Percentiles rank a stretch among this genome's conserved stretches.
These are phyloP conservation scores for Cynodonichthys magdalenae DNA, from an alignment of 2,797 vertebrate genomes.

Conservation along the genomic window DNA sequence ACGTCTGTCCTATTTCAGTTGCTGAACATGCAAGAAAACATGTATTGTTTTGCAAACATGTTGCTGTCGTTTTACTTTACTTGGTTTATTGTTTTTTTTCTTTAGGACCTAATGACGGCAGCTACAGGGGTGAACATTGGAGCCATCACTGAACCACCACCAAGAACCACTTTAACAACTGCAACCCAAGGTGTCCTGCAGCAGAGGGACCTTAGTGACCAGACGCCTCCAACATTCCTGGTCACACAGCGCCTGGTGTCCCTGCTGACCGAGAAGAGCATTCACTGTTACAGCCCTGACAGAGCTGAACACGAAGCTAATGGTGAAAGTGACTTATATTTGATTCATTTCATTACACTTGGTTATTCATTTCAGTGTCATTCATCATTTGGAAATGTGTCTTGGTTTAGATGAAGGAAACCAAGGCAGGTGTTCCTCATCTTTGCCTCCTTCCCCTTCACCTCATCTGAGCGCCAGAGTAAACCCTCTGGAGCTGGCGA, in stretches of 20 bases:
- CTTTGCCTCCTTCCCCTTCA: conserved; percentile 64
- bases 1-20: not conserved
- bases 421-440: conserved; percentile 55
- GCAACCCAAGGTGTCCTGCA: conserved; percentile 46
- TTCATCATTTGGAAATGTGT: conserved; percentile 10
- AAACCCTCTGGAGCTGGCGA: conserved; percentile 83
- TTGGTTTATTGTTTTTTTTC: not conserved
- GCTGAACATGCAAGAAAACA: not conserved
- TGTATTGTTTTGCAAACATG: too few relatives aligned
- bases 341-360: not conserved
- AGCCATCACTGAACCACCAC: conserved; percentile 73
- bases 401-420: conserved; percentile 62
- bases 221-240: conserved; percentile 76
- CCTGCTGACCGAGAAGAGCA: conserved; percentile 81
- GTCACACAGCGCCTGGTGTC: conserved; percentile 85
- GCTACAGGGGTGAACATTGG: conserved; percentile 81
- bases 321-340: conserved; percentile 59
- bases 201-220: conserved; percentile 65
- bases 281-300: conserved; percentile 69
- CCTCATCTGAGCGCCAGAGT: conserved; percentile 70
- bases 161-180: conserved; percentile 65
- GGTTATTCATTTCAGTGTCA: conserved; percentile 8
- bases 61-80: not conserved
- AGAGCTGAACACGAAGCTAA: conserved; percentile 71
- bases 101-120: conserved; percentile 83